Evolutionary conservation across 30 jellyfish, hydroid and myxozoan genomes (phyloP).

Genomic region (Pelagia noctiluca): DNA sequence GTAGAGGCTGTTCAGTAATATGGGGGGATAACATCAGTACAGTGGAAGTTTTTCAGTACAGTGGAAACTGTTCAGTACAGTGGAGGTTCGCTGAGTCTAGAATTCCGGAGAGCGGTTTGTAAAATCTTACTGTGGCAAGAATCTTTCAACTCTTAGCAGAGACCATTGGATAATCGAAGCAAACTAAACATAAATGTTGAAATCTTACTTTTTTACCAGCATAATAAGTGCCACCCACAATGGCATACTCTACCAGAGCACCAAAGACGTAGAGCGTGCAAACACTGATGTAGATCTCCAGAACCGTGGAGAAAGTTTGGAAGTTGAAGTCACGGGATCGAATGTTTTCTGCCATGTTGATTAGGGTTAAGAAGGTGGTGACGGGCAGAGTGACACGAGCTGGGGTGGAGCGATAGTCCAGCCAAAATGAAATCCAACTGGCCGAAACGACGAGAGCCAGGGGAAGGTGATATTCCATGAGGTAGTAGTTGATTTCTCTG

Average conservation of each 20-base stretch:
- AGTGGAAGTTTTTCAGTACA: too few relatives aligned
- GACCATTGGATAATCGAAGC: background rate
- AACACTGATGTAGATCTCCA: constrained; percentile 62
- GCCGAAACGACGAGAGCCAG: constrained; percentile 43
- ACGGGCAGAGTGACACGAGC: constrained; percentile 68
- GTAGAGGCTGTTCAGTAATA: too few relatives aligned
- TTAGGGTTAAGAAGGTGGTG: constrained; percentile 55
- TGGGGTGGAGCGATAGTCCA: constrained; percentile 52
- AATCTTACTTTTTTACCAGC: background rate
- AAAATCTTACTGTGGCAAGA: background rate
- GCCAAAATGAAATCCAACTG: constrained; percentile 75
- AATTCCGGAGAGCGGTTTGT: background rate
- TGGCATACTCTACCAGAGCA: constrained; percentile 59
- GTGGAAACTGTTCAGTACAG: too few relatives aligned
- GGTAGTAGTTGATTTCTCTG: constrained; percentile 33
- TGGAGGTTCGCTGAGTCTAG: too few relatives aligned
- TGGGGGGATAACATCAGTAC: too few relatives aligned
- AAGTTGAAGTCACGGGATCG: constrained; percentile 31
- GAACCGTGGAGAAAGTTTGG: constrained; percentile 22
- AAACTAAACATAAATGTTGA: too few relatives aligned
- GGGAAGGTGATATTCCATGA: constrained; percentile 49
- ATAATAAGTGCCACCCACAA: constrained; percentile 23
- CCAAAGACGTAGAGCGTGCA: constrained; percentile 63
- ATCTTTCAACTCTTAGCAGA: background rate
- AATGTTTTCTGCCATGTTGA: constrained; percentile 34